Percentiles rank a stretch among this genome's conserved stretches.
Evolutionary conservation across 1,140 invertebrate genomes (phyloP).

Genomic region (Archivesica marissinica): DNA sequence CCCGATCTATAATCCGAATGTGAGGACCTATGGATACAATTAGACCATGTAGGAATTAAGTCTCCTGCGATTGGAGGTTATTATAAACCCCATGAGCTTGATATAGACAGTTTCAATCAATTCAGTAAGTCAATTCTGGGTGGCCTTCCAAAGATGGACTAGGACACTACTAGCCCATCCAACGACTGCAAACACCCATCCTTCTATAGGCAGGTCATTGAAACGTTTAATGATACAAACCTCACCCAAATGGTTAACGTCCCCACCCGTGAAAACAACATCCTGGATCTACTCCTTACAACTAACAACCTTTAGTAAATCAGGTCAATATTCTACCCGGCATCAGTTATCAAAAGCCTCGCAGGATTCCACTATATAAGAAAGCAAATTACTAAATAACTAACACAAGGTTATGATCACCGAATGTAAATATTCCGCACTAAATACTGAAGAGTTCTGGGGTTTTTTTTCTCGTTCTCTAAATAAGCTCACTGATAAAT

Average conservation of each 20-base stretch:
- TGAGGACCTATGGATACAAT: too few species aligned
- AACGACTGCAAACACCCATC: not conserved
- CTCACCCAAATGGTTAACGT: constrained; percentile 14
- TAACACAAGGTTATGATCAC: constrained; percentile 16
- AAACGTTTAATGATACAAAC: not conserved
- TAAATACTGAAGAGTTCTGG: not conserved
- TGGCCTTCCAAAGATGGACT: constrained; percentile 26
- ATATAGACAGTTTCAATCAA: not conserved
- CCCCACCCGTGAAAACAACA: constrained; percentile 15
- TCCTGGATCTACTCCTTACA: not conserved
- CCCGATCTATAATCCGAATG: too few species aligned
- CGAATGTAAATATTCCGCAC: not conserved
- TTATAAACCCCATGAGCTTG: too few species aligned
- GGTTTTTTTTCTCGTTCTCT: not conserved
- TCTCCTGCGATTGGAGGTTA: too few species aligned
- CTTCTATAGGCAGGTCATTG: not conserved
- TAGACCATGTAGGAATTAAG: constrained; percentile 6
- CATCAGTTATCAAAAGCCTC: constrained; percentile 24
- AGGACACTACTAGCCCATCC: not conserved
- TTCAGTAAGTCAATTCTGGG: constrained; percentile 13
- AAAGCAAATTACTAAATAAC: not conserved
- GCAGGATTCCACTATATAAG: not conserved
- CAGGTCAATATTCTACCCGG: constrained; percentile 17
- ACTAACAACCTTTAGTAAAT: constrained; percentile 1
- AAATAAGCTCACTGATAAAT: constrained; percentile 16